Percentiles rank a stretch among this genome's conserved stretches.
phyloP scores from a whole-genome alignment of 2,888 invertebrate species.

The Melolontha melolontha region DNA sequence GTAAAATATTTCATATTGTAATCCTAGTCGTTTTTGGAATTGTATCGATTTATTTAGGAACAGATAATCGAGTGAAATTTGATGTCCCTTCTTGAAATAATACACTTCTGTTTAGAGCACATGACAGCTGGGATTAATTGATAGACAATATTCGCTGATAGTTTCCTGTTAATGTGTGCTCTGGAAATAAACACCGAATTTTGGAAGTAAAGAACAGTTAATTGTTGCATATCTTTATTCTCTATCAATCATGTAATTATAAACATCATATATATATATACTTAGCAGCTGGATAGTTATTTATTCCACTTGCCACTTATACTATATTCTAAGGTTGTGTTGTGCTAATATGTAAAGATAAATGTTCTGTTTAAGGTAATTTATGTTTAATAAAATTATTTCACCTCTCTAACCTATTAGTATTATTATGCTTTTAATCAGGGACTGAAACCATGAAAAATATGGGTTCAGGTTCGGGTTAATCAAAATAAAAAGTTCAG shows the following conservation, averaged over 20 bases:
- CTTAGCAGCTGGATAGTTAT: conserved; percentile 59
- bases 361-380: conserved; percentile 58
- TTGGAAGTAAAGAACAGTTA: conserved; percentile 24
- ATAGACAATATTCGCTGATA: conserved; percentile 56
- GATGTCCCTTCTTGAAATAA: conserved; percentile 34
- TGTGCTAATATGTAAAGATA: conserved; percentile 56
- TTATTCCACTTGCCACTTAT: conserved; percentile 61
- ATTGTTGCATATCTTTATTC: conserved; percentile 27
- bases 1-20: not conserved
- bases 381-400: conserved; percentile 63
- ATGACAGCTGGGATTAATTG: conserved; percentile 39
- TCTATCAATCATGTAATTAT: conserved; percentile 47
- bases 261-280: conserved; percentile 49
- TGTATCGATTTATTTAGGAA: conserved; percentile 28
- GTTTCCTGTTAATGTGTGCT: conserved; percentile 58
- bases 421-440: not conserved
- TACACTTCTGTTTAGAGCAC: conserved; percentile 2
- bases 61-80: conserved; percentile 35
- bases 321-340: conserved; percentile 63
- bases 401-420: conserved; percentile 59
- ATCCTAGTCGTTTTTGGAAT: conserved; percentile 18
- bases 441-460: too few relatives aligned
- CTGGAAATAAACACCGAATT: conserved; percentile 59
- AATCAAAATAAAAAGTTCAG: too few relatives aligned
- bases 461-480: too few relatives aligned